phyloP scores from a whole-genome alignment of 2,888 invertebrate genomes.

The Zygothrica quintamaculata region DNA sequence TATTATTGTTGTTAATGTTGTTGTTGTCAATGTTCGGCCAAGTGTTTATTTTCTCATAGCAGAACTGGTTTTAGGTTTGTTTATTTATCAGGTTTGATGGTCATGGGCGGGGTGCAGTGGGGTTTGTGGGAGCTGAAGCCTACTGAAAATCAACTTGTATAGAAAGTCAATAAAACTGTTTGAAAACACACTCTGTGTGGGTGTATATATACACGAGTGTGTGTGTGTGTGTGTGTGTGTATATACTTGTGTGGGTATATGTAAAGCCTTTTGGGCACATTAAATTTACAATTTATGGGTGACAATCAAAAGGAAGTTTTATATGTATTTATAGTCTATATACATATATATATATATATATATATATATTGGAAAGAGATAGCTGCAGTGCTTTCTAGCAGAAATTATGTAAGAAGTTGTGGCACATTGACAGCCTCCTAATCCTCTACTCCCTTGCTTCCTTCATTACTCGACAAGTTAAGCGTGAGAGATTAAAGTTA shows the following conservation, averaged over 20 bases:
- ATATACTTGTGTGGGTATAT: conserved; percentile 9
- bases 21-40: conserved; percentile 35
- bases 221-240: neutral
- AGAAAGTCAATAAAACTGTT: conserved; percentile 78
- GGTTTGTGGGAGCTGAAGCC: neutral
- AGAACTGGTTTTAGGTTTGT: conserved; percentile 41
- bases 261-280: conserved; percentile 53
- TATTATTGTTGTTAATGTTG: too few species aligned
- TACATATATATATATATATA: too few species aligned
- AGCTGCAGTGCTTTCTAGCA: neutral
- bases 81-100: conserved; percentile 42
- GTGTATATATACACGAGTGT: neutral
- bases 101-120: neutral
- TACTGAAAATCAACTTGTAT: conserved; percentile 55
- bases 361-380: neutral
- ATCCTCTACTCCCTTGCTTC: neutral
- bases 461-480: neutral
- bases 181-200: conserved; percentile 59
- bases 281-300: conserved; percentile 76
- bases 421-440: neutral
- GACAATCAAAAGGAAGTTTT: conserved; percentile 53
- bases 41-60: conserved; percentile 68
- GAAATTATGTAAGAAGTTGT: neutral
- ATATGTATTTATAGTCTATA: conserved; percentile 30
- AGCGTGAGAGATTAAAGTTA: conserved; percentile 13